These are phyloP conservation scores for Verasper variegatus DNA, from an alignment of 2,113 vertebrate genomes.

Conservation along the genomic window DNA sequence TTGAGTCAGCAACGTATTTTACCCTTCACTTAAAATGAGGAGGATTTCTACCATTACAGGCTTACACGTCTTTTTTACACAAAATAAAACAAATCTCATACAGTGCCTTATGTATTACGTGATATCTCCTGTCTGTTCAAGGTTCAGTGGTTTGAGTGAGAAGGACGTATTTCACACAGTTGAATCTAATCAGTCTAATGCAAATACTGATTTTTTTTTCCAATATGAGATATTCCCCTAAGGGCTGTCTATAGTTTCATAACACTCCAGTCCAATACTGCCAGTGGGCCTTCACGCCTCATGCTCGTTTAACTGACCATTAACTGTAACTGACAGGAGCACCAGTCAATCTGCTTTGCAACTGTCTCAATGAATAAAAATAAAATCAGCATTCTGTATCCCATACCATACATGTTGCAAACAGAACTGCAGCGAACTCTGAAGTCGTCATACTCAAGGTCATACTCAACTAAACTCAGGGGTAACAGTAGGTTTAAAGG, in stretches of 20 bases:
- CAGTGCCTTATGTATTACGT: not conserved
- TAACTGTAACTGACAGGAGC: constrained; percentile 50
- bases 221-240: constrained; percentile 1
- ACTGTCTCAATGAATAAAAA: not conserved
- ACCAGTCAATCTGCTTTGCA: constrained; percentile 10
- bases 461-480: too few relatives aligned
- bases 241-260: constrained; percentile 6
- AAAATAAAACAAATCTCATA: not conserved
- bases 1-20: not conserved
- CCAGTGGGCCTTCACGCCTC: not conserved
- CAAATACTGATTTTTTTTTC: constrained; percentile 31
- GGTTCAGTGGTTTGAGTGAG: not conserved
- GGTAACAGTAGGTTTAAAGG: too few relatives aligned
- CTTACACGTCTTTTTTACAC: not conserved
- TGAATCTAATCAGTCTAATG: constrained; percentile 30
- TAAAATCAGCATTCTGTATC: not conserved
- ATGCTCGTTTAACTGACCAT: constrained; percentile 46
- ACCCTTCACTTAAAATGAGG: constrained; percentile 6
- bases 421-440: not conserved
- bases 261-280: constrained; percentile 1
- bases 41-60: not conserved
- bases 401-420: not conserved
- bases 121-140: not conserved
- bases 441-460: not conserved
- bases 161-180: not conserved